Conservation (phyloP, 2,888 invertebrate genomes). For the Aspidapion aeneum region DNA sequence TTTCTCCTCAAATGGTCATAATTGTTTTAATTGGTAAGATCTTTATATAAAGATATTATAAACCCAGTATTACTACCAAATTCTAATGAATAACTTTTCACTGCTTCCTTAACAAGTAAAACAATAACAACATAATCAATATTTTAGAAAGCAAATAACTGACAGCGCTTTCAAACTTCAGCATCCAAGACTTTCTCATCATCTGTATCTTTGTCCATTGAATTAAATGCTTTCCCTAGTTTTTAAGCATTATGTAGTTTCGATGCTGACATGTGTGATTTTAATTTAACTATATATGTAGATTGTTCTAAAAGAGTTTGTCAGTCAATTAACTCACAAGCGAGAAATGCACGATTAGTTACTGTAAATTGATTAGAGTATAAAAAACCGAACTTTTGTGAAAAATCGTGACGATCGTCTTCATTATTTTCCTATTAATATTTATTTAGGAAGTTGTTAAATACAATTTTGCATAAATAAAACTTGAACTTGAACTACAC, state of each 20-base stretch:
- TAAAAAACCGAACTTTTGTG: neutral
- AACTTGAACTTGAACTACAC: neutral
- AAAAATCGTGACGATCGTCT: neutral
- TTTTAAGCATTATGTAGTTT: neutral
- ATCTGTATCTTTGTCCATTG: neutral
- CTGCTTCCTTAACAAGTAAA: too few relatives aligned
- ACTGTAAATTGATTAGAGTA: neutral
- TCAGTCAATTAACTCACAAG: neutral
- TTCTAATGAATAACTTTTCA: too few relatives aligned
- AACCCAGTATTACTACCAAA: too few relatives aligned
- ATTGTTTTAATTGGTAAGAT: too few relatives aligned
- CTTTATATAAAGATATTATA: too few relatives aligned
- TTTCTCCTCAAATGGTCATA: too few relatives aligned
- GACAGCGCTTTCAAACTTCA: neutral
- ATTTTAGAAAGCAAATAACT: neutral
- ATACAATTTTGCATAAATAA: neutral
- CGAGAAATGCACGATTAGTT: neutral
- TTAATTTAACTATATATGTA: neutral
- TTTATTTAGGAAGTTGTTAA: neutral
- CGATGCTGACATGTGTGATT: neutral
- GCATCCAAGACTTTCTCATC: neutral
- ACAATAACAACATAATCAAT: too few relatives aligned
- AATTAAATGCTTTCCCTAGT: neutral
- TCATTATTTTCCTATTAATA: neutral
- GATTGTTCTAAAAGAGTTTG: too few relatives aligned